Evolutionary conservation across 1,140 invertebrate species (phyloP).

Genomic region (Macrostomum lignano): DNA sequence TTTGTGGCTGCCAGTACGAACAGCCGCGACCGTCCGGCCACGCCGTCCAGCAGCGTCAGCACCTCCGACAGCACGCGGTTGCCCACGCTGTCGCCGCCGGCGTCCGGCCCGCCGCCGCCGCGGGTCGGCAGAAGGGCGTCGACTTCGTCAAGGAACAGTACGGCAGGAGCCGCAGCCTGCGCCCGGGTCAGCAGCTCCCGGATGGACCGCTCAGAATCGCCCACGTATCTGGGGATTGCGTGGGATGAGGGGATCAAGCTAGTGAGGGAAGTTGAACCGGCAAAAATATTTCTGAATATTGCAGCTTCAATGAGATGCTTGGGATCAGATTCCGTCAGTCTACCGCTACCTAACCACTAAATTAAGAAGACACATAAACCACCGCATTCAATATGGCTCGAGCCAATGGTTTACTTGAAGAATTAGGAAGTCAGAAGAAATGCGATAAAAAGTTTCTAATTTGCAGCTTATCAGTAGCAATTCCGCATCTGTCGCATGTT

Average conservation of each 20-base stretch:
- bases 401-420: too few species aligned
- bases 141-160: conserved; percentile 21
- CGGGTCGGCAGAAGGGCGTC: conserved; percentile 19
- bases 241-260: neutral
- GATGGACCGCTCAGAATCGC: neutral
- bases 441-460: too few species aligned
- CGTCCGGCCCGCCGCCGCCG: conserved; percentile 8
- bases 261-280: neutral
- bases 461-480: too few species aligned
- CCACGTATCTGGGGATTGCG: neutral
- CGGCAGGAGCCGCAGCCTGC: conserved; percentile 15
- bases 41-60: conserved; percentile 32
- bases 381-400: too few species aligned
- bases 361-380: too few species aligned
- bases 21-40: conserved; percentile 13
- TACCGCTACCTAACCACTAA: too few species aligned
- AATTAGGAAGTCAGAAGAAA: too few species aligned
- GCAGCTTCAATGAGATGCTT: too few species aligned
- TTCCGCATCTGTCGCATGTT: too few species aligned
- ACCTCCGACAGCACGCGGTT: conserved; percentile 19
- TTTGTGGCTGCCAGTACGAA: conserved; percentile 15
- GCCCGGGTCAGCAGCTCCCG: conserved; percentile 9
- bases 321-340: too few species aligned
- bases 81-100: conserved; percentile 15
- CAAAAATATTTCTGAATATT: too few species aligned